phyloP scores from a whole-genome alignment of 1,140 invertebrate species.

The Monochamus saltuarius region DNA sequence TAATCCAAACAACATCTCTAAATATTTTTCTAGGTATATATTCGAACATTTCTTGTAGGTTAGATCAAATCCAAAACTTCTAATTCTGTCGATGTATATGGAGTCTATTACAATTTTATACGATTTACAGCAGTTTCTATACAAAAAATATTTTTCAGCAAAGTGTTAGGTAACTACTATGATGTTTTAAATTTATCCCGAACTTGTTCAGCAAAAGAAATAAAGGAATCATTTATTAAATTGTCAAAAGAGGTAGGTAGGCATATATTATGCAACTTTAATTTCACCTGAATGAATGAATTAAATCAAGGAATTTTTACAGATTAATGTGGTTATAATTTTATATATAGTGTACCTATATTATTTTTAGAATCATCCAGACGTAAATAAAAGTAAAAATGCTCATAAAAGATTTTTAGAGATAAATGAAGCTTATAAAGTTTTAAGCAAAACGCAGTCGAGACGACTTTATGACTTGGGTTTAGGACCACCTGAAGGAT shows the following conservation, averaged over 20 bases:
- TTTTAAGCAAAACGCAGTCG: conserved; percentile 53
- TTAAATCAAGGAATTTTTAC: not conserved
- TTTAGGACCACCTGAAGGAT: conserved; percentile 20
- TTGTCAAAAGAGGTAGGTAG: conserved; percentile 53
- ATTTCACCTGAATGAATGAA: not conserved
- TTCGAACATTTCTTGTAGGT: too few relatives aligned
- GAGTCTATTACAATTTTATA: too few relatives aligned
- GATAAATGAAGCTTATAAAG: conserved; percentile 59
- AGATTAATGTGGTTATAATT: too few relatives aligned
- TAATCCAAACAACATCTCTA: too few relatives aligned
- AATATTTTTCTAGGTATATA: too few relatives aligned
- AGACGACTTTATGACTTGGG: conserved; percentile 55
- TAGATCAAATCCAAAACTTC: too few relatives aligned
- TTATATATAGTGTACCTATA: too few relatives aligned
- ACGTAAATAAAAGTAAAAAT: conserved; percentile 51
- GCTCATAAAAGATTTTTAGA: conserved; percentile 56
- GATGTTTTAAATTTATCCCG: conserved; percentile 50
- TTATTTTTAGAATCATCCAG: conserved; percentile 56
- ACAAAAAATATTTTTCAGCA: conserved; percentile 8
- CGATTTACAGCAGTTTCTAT: too few relatives aligned
- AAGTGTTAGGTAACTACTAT: conserved; percentile 43
- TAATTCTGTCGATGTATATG: too few relatives aligned
- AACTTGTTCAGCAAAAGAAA: conserved; percentile 50
- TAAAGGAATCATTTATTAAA: conserved; percentile 52
- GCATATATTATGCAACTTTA: conserved; percentile 15